A percentile compares a stretch with the other conserved stretches of the same genome.
phyloP scores from a whole-genome alignment of 2,888 invertebrate genomes.

The Abrostola triplasia region DNA sequence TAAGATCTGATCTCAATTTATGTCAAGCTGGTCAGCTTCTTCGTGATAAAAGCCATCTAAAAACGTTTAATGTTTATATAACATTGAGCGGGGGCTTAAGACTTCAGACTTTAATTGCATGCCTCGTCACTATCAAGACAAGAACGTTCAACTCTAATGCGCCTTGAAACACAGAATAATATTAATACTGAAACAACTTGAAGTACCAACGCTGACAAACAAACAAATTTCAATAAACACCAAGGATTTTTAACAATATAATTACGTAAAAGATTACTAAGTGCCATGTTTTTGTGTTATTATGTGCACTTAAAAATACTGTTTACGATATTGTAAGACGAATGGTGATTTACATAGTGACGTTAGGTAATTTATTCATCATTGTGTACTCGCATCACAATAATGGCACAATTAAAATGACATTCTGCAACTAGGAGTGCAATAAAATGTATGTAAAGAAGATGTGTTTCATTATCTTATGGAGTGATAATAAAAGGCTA shows the following conservation, averaged over 20 bases:
- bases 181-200: too few species aligned
- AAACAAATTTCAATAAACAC: slow-evolving; percentile 1
- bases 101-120: too few species aligned
- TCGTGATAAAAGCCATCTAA: too few species aligned
- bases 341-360: slow-evolving; percentile 43
- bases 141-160: too few species aligned
- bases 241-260: slow-evolving; percentile 27
- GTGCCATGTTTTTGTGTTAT: slow-evolving; percentile 36
- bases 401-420: slow-evolving; percentile 62
- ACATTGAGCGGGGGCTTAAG: too few species aligned
- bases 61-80: too few species aligned
- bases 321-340: slow-evolving; percentile 31
- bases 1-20: too few species aligned
- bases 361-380: slow-evolving; percentile 54
- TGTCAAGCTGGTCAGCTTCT: too few species aligned
- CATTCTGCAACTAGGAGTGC: slow-evolving; percentile 43
- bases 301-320: slow-evolving; percentile 36
- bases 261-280: slow-evolving; percentile 24
- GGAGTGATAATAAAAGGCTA: slow-evolving; percentile 6
- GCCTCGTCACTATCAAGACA: too few species aligned
- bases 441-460: slow-evolving; percentile 32
- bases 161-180: too few species aligned
- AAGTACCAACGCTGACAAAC: too few species aligned
- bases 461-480: slow-evolving; percentile 25
- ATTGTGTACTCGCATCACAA: slow-evolving; percentile 35